phyloP scores from a whole-genome alignment of 2,113 vertebrate species.

The Eublepharis macularius region DNA sequence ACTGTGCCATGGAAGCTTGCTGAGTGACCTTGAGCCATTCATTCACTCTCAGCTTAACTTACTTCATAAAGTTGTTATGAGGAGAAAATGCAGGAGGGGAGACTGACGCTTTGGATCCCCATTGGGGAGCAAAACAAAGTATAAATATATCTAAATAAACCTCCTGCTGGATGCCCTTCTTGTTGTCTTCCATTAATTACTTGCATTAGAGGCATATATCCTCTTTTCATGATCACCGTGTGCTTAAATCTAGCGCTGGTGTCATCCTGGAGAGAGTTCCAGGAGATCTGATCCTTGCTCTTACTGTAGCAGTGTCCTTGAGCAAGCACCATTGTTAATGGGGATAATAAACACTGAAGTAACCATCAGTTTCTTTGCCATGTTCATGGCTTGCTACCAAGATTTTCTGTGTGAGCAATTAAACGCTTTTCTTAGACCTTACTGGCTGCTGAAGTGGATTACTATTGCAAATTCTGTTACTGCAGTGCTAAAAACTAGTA shows the following conservation, averaged over 20 bases:
- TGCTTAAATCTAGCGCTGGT: background rate
- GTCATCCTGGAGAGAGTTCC: background rate
- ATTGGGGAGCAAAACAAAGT: too few species aligned
- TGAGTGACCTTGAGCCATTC: too few species aligned
- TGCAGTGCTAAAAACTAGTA: background rate
- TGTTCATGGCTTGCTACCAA: background rate
- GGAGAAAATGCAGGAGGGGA: too few species aligned
- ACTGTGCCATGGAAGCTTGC: too few species aligned
- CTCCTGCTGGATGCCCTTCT: background rate
- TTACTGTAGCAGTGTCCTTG: background rate
- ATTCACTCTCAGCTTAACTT: too few species aligned
- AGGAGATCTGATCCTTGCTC: background rate
- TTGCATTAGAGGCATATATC: background rate
- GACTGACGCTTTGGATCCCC: too few species aligned
- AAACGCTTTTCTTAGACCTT: background rate
- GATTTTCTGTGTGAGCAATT: background rate
- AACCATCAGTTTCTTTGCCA: background rate
- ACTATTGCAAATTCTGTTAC: too few species aligned
- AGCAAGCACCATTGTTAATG: background rate
- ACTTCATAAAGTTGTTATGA: too few species aligned
- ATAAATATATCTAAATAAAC: too few species aligned
- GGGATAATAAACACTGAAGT: background rate
- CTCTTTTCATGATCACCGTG: background rate
- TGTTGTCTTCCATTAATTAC: background rate
- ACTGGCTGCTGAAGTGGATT: background rate